A percentile compares a stretch with the other conserved stretches of the same genome.
These are phyloP conservation scores for Drosophila melanosoma DNA, from an alignment of 2,888 invertebrate genomes.

Conservation along the genomic window DNA sequence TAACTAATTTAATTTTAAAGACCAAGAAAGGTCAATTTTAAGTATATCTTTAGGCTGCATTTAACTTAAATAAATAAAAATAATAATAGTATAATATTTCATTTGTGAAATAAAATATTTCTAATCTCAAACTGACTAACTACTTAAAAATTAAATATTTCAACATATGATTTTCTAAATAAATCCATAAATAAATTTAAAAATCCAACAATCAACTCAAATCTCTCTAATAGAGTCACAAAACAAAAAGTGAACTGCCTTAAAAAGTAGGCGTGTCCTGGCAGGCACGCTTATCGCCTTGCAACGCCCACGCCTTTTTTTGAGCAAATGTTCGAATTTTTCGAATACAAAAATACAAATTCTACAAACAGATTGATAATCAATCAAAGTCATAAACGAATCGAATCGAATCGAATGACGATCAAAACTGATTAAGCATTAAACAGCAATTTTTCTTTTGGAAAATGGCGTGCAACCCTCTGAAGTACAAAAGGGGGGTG, in stretches of 20 bases:
- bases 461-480: slow-evolving; percentile 53
- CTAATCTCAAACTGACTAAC: neutral
- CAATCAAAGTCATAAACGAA: slow-evolving; percentile 82
- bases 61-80: neutral
- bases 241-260: neutral
- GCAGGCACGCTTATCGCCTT: neutral
- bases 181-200: neutral
- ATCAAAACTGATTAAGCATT: slow-evolving; percentile 61
- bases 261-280: slow-evolving; percentile 39
- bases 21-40: too few relatives aligned
- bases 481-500: neutral
- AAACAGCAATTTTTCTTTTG: slow-evolving; percentile 21
- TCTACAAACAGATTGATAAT: slow-evolving; percentile 72
- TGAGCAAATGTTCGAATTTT: slow-evolving; percentile 62
- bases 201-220: neutral
- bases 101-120: neutral
- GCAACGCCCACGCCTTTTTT: slow-evolving; percentile 31
- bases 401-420: slow-evolving; percentile 53
- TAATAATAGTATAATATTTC: neutral
- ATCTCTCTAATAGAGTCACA: slow-evolving; percentile 19
- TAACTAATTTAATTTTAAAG: too few relatives aligned
- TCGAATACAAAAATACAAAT: slow-evolving; percentile 53
- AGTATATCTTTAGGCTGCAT: neutral
- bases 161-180: neutral
- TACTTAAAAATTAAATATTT: neutral